Conservation (phyloP, 2,797 vertebrate species). For the Falco novaeseelandiae region DNA sequence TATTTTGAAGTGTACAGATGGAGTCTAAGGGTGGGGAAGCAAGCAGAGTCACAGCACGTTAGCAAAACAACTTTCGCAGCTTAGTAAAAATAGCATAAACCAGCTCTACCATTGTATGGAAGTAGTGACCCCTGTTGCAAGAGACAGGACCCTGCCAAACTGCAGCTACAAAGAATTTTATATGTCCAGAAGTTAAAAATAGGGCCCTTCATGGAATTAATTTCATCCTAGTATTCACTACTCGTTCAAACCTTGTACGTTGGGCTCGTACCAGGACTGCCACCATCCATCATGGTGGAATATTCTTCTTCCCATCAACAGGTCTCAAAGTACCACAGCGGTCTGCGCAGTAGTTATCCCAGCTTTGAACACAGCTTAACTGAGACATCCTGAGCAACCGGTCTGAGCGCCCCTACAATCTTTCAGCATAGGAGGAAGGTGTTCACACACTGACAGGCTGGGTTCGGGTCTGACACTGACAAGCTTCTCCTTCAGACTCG, state of each 20-base stretch:
- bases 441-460: neutral
- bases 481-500: neutral
- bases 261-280: neutral
- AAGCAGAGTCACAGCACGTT: neutral
- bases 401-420: neutral
- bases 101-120: neutral
- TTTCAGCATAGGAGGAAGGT: neutral
- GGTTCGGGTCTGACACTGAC: fast-evolving
- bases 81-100: slow-evolving; percentile 2
- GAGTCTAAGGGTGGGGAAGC: slow-evolving; percentile 16
- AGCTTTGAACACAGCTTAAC: neutral
- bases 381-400: neutral
- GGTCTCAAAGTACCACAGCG: neutral
- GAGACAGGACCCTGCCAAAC: neutral
- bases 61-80: slow-evolving; percentile 40
- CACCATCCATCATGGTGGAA: neutral
- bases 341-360: neutral
- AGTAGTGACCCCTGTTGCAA: neutral
- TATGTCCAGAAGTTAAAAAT: neutral
- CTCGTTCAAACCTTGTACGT: neutral
- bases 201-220: neutral
- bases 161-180: neutral
- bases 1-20: slow-evolving; percentile 41
- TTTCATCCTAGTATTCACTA: neutral
- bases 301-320: neutral